Evolutionary conservation across 2,797 vertebrate genomes (phyloP).

Genomic region (Hypotaenidia okinawae): DNA sequence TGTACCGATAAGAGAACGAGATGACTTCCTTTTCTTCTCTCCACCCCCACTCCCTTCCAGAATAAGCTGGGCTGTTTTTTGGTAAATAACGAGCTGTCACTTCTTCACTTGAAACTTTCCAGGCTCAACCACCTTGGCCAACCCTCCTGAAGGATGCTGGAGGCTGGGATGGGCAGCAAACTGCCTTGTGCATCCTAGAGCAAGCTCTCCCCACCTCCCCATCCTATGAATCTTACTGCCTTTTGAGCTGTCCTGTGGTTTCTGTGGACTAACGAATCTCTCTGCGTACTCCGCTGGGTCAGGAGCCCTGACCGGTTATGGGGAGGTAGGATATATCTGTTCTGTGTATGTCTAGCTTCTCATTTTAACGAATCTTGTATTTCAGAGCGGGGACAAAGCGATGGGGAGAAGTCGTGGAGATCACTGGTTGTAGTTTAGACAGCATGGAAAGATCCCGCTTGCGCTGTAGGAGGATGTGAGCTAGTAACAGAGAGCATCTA

Average conservation of each 20-base stretch:
- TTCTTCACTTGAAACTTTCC: not conserved
- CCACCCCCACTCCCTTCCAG: constrained; percentile 31
- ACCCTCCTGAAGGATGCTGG: constrained; percentile 49
- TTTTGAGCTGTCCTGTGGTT: constrained; percentile 68
- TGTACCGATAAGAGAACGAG: constrained; percentile 36
- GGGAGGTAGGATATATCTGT: constrained; percentile 81
- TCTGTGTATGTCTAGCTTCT: constrained; percentile 2
- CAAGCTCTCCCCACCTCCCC: constrained; percentile 74
- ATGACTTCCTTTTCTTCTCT: constrained; percentile 57
- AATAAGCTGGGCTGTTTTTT: not conserved
- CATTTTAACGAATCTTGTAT: not conserved
- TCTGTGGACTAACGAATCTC: constrained; percentile 77
- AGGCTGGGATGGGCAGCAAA: constrained; percentile 72
- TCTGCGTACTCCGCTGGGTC: constrained; percentile 4
- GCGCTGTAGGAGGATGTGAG: not conserved
- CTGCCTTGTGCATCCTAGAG: constrained; percentile 53
- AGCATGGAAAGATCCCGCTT: not conserved
- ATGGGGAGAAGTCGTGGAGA: not conserved
- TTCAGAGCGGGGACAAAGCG: not conserved
- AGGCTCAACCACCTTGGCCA: not conserved
- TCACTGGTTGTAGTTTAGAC: not conserved
- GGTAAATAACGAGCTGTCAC: not conserved
- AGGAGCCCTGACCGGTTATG: constrained; percentile 79
- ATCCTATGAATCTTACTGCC: constrained; percentile 41
- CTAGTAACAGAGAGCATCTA: not conserved